Evolutionary conservation across 2,888 invertebrate species (phyloP).

Genomic region (Odontocerum albicorne): DNA sequence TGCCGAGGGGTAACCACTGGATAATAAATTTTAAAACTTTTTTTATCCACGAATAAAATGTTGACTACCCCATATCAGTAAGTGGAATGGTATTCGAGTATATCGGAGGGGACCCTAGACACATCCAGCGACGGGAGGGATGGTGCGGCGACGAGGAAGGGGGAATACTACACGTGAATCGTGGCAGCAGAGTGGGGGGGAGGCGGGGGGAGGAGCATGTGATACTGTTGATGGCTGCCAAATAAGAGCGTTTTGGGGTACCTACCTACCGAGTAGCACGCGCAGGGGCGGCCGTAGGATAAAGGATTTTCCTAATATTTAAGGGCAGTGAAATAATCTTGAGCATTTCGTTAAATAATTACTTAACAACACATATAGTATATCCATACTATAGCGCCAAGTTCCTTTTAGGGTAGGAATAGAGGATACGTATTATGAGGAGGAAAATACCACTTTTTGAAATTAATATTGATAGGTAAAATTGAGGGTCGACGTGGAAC

Average conservation of each 20-base stretch:
- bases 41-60: too few species aligned
- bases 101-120: constrained; percentile 1
- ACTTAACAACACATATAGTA: too few species aligned
- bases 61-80: neutral
- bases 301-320: neutral
- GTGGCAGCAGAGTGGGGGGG: neutral
- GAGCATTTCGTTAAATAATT: too few species aligned
- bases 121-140: neutral
- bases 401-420: too few species aligned
- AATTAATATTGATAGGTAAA: too few species aligned
- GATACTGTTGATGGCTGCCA: constrained; percentile 37
- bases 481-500: too few species aligned
- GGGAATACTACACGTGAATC: neutral
- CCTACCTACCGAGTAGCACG: constrained; percentile 4
- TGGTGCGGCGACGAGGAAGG: neutral
- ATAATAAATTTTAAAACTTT: neutral
- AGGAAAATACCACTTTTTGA: too few species aligned
- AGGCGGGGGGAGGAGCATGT: constrained; percentile 24
- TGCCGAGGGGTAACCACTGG: too few species aligned
- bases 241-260: constrained; percentile 34
- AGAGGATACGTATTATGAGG: too few species aligned
- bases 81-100: constrained; percentile 2
- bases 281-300: constrained; percentile 17
- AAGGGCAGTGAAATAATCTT: neutral
- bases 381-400: too few species aligned